Conservation (phyloP, 2,888 invertebrate species). For the Morinoia aosen region DNA sequence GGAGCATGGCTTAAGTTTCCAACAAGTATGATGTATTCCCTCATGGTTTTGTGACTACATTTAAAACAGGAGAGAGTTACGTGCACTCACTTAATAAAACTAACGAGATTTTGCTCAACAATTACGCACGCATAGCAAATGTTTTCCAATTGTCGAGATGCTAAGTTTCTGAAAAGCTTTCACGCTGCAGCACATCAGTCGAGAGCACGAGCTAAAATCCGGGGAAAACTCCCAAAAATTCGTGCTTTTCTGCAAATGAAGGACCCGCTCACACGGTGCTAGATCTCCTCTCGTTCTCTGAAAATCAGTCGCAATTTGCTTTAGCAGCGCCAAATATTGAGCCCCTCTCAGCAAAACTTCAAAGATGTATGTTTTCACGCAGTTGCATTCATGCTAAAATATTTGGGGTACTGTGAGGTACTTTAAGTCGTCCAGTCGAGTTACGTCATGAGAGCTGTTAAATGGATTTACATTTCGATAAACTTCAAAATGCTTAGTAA, state of each 20-base stretch:
- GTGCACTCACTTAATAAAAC: not conserved
- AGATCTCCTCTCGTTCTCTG: not conserved
- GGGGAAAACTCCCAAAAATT: constrained; percentile 32
- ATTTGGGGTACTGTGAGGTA: not conserved
- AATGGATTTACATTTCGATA: not conserved
- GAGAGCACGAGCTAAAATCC: constrained; percentile 26
- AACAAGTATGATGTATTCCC: not conserved
- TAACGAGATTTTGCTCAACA: not conserved
- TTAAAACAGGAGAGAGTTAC: not conserved
- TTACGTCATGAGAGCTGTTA: not conserved
- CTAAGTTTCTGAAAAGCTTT: constrained; percentile 13
- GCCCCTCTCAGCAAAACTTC: not conserved
- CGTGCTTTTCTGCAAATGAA: constrained; percentile 37
- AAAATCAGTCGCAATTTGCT: not conserved
- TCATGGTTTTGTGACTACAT: not conserved
- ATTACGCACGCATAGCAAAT: not conserved
- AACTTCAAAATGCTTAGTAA: too few species aligned
- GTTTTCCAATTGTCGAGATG: not conserved
- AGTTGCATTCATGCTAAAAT: not conserved
- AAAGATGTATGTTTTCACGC: not conserved
- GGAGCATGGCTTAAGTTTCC: not conserved
- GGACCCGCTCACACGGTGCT: not conserved
- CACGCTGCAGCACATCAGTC: not conserved
- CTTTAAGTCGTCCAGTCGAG: not conserved
- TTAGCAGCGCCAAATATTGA: not conserved